Percentiles rank a stretch among this genome's conserved stretches.
phyloP scores from a whole-genome alignment of 2,888 invertebrate genomes.

The Thera obeliscata region DNA sequence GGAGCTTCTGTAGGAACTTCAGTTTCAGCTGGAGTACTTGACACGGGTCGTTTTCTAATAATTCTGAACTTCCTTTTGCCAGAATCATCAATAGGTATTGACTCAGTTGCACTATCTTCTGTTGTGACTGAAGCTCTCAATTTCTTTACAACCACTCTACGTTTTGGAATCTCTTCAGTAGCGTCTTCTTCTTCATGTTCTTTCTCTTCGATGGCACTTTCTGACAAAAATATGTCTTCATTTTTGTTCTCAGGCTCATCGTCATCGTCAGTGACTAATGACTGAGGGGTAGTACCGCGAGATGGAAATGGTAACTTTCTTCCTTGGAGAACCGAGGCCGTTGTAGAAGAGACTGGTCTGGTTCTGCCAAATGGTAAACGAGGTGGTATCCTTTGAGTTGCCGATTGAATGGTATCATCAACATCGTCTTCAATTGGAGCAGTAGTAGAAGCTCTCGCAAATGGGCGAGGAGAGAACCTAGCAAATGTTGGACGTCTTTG shows the following conservation, averaged over 20 bases:
- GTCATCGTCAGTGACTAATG: constrained; percentile 53
- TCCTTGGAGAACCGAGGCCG: constrained; percentile 51
- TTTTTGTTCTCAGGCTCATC: constrained; percentile 65
- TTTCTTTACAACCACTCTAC: constrained; percentile 62
- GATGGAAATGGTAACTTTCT: constrained; percentile 66
- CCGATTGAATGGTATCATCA: constrained; percentile 46
- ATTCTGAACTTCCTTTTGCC: constrained; percentile 70
- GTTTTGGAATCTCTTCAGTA: constrained; percentile 53
- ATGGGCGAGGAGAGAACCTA: constrained; percentile 76
- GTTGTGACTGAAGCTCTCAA: constrained; percentile 51
- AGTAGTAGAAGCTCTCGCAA: constrained; percentile 55
- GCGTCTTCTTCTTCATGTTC: constrained; percentile 67
- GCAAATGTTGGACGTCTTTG: constrained; percentile 67
- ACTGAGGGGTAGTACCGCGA: constrained; percentile 61
- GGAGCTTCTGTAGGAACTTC: constrained; percentile 49
- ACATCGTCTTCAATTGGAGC: constrained; percentile 42
- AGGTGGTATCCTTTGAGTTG: constrained; percentile 54
- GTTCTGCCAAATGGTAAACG: constrained; percentile 65
- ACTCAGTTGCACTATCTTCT: constrained; percentile 57
- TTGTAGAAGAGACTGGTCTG: constrained; percentile 51
- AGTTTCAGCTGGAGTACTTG: constrained; percentile 38
- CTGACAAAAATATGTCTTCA: constrained; percentile 77
- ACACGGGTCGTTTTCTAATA: constrained; percentile 67
- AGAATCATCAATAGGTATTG: constrained; percentile 58
- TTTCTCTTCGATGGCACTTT: constrained; percentile 78